Evolutionary conservation across 2,113 vertebrate genomes (phyloP).

Genomic region (Phocoena sinus): DNA sequence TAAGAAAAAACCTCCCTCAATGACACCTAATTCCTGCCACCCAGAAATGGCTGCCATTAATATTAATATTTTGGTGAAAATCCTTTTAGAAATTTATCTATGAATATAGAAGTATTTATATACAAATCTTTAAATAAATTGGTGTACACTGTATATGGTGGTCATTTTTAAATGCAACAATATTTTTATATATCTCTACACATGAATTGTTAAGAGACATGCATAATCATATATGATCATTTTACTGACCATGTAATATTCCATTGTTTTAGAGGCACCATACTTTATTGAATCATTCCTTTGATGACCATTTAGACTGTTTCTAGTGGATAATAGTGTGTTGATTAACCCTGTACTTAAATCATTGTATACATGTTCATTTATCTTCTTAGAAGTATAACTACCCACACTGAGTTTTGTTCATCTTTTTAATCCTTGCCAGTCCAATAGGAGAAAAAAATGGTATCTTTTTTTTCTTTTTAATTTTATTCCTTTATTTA

Average conservation of each 20-base stretch:
- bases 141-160: background rate
- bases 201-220: background rate
- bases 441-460: background rate
- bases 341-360: background rate
- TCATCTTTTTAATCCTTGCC: background rate
- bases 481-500: background rate
- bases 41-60: background rate
- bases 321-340: background rate
- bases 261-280: background rate
- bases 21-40: background rate
- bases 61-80: background rate
- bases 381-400: background rate
- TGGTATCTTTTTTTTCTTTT: background rate
- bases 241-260: background rate
- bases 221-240: background rate
- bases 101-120: background rate
- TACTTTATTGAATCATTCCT: background rate
- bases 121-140: background rate
- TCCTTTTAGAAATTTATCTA: background rate
- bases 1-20: background rate
- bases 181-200: background rate
- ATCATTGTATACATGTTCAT: background rate
- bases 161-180: background rate
- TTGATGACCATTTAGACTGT: background rate
- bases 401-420: background rate